phyloP scores from a whole-genome alignment of 2,888 invertebrate genomes.

The Orthonevra nobilis region DNA sequence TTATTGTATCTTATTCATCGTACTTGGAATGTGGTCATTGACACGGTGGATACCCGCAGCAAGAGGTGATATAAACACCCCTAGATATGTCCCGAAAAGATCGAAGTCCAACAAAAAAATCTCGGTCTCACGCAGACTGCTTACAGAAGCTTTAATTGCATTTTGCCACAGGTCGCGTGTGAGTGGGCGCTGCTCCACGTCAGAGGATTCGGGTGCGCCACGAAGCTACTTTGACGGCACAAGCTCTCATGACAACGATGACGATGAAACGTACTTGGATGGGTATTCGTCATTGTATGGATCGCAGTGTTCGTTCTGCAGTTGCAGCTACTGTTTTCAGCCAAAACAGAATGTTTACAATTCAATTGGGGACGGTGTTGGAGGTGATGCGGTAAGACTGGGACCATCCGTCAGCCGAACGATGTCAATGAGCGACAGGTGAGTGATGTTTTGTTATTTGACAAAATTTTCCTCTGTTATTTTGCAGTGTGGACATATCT shows the following conservation, averaged over 20 bases:
- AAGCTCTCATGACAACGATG: constrained; percentile 59
- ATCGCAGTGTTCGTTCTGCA: constrained; percentile 83
- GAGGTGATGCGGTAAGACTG: neutral
- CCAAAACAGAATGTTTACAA: constrained; percentile 80
- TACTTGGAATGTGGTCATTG: constrained; percentile 86
- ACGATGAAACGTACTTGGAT: constrained; percentile 69
- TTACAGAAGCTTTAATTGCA: constrained; percentile 50
- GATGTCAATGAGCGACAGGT: constrained; percentile 76
- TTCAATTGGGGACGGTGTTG: constrained; percentile 72
- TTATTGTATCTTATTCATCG: constrained; percentile 86
- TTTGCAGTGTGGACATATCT: no score
- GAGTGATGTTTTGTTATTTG: constrained; percentile 67
- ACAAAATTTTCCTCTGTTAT: neutral
- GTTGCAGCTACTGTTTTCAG: constrained; percentile 83
- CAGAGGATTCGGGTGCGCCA: constrained; percentile 72
- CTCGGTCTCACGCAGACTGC: constrained; percentile 32
- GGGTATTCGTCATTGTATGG: constrained; percentile 81
- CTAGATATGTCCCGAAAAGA: constrained; percentile 20
- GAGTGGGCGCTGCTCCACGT: constrained; percentile 70
- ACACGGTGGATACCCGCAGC: constrained; percentile 82
- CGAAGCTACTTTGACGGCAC: constrained; percentile 71
- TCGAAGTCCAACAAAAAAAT: constrained; percentile 30
- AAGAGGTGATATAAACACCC: constrained; percentile 78
- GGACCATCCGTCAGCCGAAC: constrained; percentile 58
- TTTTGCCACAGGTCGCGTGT: constrained; percentile 72